Conservation (phyloP, 1,140 invertebrate genomes). For the Diorhabda carinulata region DNA sequence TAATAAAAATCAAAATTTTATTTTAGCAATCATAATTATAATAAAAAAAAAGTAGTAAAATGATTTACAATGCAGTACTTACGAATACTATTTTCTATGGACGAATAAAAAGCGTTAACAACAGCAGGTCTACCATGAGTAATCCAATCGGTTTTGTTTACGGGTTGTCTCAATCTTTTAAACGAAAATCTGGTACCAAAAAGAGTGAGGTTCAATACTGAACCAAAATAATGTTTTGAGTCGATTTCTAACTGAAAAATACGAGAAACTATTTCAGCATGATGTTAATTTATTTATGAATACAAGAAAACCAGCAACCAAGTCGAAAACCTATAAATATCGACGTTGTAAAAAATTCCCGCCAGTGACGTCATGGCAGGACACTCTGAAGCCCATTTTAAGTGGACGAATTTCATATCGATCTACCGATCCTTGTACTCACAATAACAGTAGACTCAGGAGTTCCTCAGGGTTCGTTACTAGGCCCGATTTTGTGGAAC, state of each 20-base stretch:
- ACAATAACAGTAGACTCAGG: too few species aligned
- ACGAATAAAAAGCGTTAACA: conserved; percentile 67
- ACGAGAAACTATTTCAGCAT: background rate
- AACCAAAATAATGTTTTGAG: conserved; percentile 53
- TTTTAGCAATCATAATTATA: background rate
- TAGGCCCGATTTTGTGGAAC: too few species aligned
- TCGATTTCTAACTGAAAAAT: conserved; percentile 55
- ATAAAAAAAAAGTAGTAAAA: background rate
- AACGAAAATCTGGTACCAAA: conserved; percentile 61
- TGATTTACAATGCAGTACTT: conserved; percentile 44
- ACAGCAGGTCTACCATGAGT: conserved; percentile 60
- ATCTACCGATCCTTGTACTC: too few species aligned
- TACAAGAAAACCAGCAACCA: too few species aligned
- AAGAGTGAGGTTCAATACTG: conserved; percentile 57
- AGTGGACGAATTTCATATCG: too few species aligned
- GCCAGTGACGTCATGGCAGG: too few species aligned
- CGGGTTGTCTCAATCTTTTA: conserved; percentile 56
- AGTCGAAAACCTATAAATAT: too few species aligned
- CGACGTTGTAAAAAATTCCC: too few species aligned
- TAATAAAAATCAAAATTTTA: background rate
- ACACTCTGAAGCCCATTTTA: too few species aligned
- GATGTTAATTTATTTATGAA: too few species aligned
- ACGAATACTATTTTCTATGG: conserved; percentile 66
- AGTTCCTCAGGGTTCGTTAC: too few species aligned
- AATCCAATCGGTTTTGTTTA: conserved; percentile 67